phyloP scores from a whole-genome alignment of 2,797 vertebrate genomes.

The Cynopterus sphinx region DNA sequence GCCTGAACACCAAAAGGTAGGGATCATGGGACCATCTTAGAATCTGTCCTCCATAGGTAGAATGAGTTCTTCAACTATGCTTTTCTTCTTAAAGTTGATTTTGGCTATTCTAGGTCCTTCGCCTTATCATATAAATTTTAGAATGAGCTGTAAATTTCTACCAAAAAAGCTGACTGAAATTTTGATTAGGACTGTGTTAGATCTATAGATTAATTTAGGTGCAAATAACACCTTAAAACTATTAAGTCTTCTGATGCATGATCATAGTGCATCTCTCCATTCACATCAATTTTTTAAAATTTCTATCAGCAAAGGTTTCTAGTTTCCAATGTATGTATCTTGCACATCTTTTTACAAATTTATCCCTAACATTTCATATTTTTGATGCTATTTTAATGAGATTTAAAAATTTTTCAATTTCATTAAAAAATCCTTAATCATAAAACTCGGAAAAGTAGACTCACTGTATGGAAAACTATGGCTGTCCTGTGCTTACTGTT shows the following conservation, averaged over 20 bases:
- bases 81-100: constrained; percentile 22
- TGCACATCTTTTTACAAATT: background rate
- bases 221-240: background rate
- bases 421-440: background rate
- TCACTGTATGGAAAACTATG: background rate
- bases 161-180: background rate
- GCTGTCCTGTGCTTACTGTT: background rate
- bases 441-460: background rate
- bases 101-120: background rate
- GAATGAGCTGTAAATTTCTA: background rate
- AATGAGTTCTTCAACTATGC: background rate
- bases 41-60: background rate
- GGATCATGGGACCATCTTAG: background rate
- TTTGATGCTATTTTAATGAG: background rate
- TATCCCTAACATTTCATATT: background rate
- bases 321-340: background rate
- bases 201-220: background rate
- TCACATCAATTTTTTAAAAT: background rate
- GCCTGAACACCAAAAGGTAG: background rate
- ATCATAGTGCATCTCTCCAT: background rate
- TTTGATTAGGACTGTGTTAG: background rate
- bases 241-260: background rate
- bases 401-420: background rate
- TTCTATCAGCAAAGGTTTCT: background rate
- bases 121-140: background rate